Conservation (phyloP, 2,797 vertebrate species). For the Echiichthys vipera region DNA sequence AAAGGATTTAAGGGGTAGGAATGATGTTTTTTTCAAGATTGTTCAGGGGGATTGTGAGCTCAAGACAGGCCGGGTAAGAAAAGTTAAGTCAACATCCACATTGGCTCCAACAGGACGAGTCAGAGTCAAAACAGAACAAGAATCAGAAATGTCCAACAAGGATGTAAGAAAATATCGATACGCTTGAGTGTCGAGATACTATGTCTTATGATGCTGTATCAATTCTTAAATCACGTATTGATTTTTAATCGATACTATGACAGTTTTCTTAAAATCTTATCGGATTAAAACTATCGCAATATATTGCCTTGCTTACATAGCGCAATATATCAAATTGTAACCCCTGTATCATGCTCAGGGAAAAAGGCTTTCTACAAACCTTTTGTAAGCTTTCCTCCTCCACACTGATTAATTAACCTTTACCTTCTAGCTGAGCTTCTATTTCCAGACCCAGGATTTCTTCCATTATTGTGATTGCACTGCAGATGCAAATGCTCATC, state of each 20-base stretch:
- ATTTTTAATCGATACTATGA: too few species aligned
- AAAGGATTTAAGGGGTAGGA: neutral
- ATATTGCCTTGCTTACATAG: too few species aligned
- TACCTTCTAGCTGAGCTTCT: conserved; percentile 1
- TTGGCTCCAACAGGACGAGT: neutral
- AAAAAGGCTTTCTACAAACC: neutral
- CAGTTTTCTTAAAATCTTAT: too few species aligned
- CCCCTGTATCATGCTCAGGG: too few species aligned
- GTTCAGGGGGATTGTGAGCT: neutral
- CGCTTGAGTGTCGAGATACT: too few species aligned
- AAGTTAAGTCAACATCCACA: conserved; percentile 16
- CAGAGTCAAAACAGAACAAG: too few species aligned
- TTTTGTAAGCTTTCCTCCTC: neutral
- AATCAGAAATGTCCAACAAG: conserved; percentile 14
- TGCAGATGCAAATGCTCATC: neutral
- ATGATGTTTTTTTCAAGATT: neutral
- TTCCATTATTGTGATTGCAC: neutral
- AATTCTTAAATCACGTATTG: too few species aligned
- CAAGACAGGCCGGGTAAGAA: neutral
- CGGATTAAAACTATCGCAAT: too few species aligned
- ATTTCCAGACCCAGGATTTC: neutral
- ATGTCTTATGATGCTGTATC: too few species aligned
- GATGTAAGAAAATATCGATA: too few species aligned
- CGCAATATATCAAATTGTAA: too few species aligned
- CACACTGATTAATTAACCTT: conserved; percentile 11